Evolutionary conservation across 2,888 invertebrate species (phyloP), one percentile per base, ranked within the genome.

Genomic region (Ennomos erosarius): DNA sequence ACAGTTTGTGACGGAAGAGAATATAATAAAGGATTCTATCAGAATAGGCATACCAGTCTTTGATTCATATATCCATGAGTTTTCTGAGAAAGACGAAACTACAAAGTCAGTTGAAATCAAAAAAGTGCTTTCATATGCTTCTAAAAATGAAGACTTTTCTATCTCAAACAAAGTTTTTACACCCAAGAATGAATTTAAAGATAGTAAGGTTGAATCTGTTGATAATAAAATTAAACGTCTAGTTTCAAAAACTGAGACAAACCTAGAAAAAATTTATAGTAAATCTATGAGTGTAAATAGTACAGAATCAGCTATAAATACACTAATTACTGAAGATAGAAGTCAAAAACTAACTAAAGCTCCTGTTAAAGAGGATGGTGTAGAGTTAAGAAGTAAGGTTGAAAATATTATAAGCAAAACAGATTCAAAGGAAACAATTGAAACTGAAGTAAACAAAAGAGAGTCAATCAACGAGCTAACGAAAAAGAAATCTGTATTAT

Each of bases 341-440:
- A n/a, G n/a, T 40, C 12, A 16, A 53, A 63, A 10, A 65, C 54
- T 61, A 56, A 69, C 10, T 16, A 53, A 63, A 10, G 65, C 54
- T 62, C 55, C 68, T 70, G 57, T 67, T 26, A 4, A 26, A 13
- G 70, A 75, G 54, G 75, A 78, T 52, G 68, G 70, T 1, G 74
- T 79, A 2, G 61, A 81, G 12, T 65, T 85, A 3, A 84, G 75
- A 71, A 83, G 84, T 0, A 87, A 87, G 72, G 85, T 87, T 0
- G 79, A 70, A 50, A 82, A 75, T 63, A 64, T 87, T 9, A 78
- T 83, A 35, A 78, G 67, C 40, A 73, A 66, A 13, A 64, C 65
- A n/a, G 68, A 70, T 38, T 39, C 64, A 2, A 70, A 73, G n/a
- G 67, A 72, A 49, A 33, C 48, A 10, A 51, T 45, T n/a, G 59